phyloP scores from a whole-genome alignment of 2,113 vertebrate genomes.

The Ophthalmolycus amberensis region DNA sequence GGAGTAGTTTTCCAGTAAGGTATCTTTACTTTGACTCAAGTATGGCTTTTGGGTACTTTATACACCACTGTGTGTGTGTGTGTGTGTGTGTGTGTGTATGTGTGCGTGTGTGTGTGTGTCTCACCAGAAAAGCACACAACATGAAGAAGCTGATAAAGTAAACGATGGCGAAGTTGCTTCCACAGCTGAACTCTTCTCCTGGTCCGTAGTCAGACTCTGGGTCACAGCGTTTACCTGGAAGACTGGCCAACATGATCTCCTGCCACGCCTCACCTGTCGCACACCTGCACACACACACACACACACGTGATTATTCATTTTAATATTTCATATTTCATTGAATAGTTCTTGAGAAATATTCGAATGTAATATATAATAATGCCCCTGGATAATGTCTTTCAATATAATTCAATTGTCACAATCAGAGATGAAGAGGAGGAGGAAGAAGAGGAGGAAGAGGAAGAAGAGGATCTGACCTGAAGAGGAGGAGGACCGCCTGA shows the following conservation, averaged over 20 bases:
- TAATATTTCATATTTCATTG: background rate
- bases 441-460: background rate
- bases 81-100: background rate
- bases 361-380: background rate
- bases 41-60: too few relatives aligned
- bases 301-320: background rate
- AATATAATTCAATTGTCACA: background rate
- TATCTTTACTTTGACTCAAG: too few relatives aligned
- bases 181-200: conserved; percentile 92
- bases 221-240: conserved; percentile 92
- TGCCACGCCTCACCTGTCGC: conserved; percentile 94
- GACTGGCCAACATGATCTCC: conserved; percentile 92
- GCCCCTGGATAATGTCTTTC: background rate
- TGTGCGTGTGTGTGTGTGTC: conserved; percentile 15
- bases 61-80: background rate
- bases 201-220: conserved; percentile 89
- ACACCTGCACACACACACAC: conserved; percentile 81
- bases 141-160: conserved; percentile 99
- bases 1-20: too few relatives aligned
- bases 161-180: conserved; percentile 93
- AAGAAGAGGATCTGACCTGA: conserved; percentile 79
- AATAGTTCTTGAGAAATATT: background rate
- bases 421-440: background rate
- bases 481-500: conserved; percentile 91
- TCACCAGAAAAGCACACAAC: conserved; percentile 94